Evolutionary conservation across 1,140 invertebrate genomes (phyloP).

Genomic region (Drosophila prosaltans): DNA sequence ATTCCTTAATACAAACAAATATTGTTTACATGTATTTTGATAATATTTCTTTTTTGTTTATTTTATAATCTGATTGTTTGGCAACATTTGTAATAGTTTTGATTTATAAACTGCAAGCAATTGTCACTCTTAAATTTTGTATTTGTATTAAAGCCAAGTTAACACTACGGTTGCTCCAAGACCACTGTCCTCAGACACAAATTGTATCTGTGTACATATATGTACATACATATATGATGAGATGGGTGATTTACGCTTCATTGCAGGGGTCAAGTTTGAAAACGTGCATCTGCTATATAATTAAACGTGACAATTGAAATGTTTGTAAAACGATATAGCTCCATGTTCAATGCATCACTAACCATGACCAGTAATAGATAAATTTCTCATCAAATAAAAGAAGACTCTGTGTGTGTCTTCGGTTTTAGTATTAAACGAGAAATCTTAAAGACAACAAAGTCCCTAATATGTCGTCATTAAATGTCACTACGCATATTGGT

Average conservation of each 20-base stretch:
- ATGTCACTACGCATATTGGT: slow-evolving; percentile 37
- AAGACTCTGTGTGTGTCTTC: background rate
- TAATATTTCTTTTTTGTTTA: too few species aligned
- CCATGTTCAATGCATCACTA: slow-evolving; percentile 39
- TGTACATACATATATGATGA: background rate
- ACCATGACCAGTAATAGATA: slow-evolving; percentile 30
- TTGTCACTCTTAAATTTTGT: too few species aligned
- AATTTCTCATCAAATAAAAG: slow-evolving; percentile 40
- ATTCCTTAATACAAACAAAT: too few species aligned
- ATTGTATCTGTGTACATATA: background rate
- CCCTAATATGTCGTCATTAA: slow-evolving; percentile 16
- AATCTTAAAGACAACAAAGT: slow-evolving; percentile 23
- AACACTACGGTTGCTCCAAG: too few species aligned
- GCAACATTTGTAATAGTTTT: too few species aligned
- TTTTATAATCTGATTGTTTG: too few species aligned
- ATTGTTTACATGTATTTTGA: too few species aligned
- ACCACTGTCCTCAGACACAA: background rate
- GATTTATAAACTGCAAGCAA: too few species aligned
- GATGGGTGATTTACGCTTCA: slow-evolving; percentile 29
- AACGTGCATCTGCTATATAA: slow-evolving; percentile 20
- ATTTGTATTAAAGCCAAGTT: too few species aligned
- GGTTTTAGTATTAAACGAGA: slow-evolving; percentile 37
- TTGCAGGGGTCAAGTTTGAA: slow-evolving; percentile 14
- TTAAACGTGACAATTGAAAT: slow-evolving; percentile 23
- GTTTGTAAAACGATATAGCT: slow-evolving; percentile 14